Base-by-base conservation (phyloP, 2,888 invertebrate species). In the Endotricha flammealis region DNA sequence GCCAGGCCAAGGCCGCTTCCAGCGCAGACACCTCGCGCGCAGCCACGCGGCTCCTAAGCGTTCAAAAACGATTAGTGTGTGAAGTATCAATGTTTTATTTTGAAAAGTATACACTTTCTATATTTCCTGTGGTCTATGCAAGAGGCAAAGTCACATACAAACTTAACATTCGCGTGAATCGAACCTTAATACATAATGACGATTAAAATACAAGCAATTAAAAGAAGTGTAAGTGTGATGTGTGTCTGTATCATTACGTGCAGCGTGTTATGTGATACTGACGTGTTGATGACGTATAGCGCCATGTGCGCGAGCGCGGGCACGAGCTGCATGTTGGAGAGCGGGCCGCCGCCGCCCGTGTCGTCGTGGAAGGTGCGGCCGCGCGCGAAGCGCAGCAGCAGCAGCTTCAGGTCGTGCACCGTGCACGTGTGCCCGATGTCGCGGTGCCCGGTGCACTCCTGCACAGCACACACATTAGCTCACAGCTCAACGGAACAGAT, bases 311-410 rank as follows among this genome's bases (percentile, higher is more conserved):
- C 88, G 37, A 98, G 88, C 68, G 98, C 98, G 5, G 98, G 98
- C 45, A 98, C 91, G 60, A 99, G 92, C 83, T 98, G 97, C 93
- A 98, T 94, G 85, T 98, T 98, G 48, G 97, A 97, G 64, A 98
- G 96, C 8, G 97, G 95, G 1, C 98, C 98, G 56, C 97, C 97
- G 49, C 97, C 99, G 10, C 98, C 98, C 1, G 97, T 96, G 81
- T 99, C 98, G 71, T 97, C 97, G 73, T 98, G 97, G 89, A 99
- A 99, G 43, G 96, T 95, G 68, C 95, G 95, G 57, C 97, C 98
- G 74, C 95, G 93, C 0, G 98, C 95, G 83, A 98, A 98, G 38
- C 97, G 89, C 56, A 94, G 71, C 41, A 99, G 78, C 38, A 98
- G 82, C 52, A 98, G 86, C 83, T 99, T 98, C 53, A 98, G 83